A percentile compares a stretch with the other conserved stretches of the same genome.
Evolutionary conservation across 2,113 vertebrate species (phyloP).

Genomic region (Forbesichthys papilliferus): DNA sequence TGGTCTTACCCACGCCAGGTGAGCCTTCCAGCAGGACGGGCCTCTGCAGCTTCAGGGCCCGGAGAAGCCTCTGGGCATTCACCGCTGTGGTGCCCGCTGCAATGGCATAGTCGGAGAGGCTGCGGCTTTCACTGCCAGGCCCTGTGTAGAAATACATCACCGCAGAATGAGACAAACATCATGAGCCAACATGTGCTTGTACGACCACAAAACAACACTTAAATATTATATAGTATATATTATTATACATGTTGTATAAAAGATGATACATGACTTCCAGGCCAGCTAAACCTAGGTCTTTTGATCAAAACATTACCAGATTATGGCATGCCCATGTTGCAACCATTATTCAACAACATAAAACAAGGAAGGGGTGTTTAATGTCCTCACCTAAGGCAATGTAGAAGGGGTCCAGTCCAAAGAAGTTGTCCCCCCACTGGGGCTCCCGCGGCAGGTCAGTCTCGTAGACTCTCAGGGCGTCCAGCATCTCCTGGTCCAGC

Average conservation of each 20-base stretch:
- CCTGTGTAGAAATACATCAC: conserved; percentile 65
- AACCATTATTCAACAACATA: no score
- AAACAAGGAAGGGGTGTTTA: neutral
- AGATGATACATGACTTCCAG: neutral
- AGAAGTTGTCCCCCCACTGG: conserved; percentile 81
- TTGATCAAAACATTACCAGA: no score
- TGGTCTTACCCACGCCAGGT: conserved; percentile 97
- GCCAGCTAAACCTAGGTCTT: no score
- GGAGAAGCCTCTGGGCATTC: conserved; percentile 89
- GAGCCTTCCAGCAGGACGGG: conserved; percentile 94
- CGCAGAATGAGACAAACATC: neutral
- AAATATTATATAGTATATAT: neutral
- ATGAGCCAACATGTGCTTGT: neutral
- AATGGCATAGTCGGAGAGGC: conserved; percentile 84
- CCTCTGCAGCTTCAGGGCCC: conserved; percentile 89
- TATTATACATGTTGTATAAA: neutral
- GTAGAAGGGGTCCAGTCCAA: conserved; percentile 94
- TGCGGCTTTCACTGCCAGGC: conserved; percentile 72
- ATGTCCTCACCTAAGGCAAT: conserved; percentile 80
- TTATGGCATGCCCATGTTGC: no score
- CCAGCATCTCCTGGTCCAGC: conserved; percentile 80
- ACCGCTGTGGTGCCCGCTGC: conserved; percentile 90
- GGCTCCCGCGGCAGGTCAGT: conserved; percentile 77
- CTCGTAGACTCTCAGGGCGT: conserved; percentile 86
- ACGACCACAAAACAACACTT: no score